Evolutionary conservation across 2,113 vertebrate species (phyloP), one percentile per base, ranked within the genome.

Genomic region (Clinocottus analis): DNA sequence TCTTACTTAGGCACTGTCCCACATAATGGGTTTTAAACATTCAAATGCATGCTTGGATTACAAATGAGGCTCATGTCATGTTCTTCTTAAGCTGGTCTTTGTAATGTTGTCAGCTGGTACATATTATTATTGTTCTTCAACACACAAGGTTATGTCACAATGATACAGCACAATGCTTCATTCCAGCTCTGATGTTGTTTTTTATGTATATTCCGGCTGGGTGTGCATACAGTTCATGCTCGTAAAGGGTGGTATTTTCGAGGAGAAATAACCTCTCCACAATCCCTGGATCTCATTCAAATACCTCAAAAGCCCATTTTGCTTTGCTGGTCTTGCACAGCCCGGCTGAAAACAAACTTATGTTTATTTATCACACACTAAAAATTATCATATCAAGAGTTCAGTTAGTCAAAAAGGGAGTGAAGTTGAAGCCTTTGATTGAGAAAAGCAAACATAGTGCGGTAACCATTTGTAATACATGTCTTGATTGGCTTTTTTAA

Each of bases 21-120:
- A 89, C 88, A 89, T 90, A 91, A 93, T 90, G 65, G 83, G 59
- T 88, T 90, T 93, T 86, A 87, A 90, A 80, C 86, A 92, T 87
- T 92, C 67, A 85, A 84, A 90, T 82, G 53, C 85, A 87, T 75
- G 89, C 81, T 77, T 49, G 82, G 86, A 85, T 89, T 92, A 83
- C 77, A 92, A 87, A 89, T 86, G 74, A 89, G 79, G 21, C 35
- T 58, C 25, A 27, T 58, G 71, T 25, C 16, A 9, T 43, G 65
- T 29, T 76, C 67, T 35, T 75, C 55, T 80, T 31, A 35, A 75
- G 62, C 53, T 47, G 43, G 77, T 37, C 45, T 81, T 74, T 37
- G 43, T 56, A 23, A 67, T 62, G 73, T 65, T 71, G 67, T 62
- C 45, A 37, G 47, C 72, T 63, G 55, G 12, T 65, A 62, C 27